Percentiles rank a stretch among this genome's conserved stretches.
These are phyloP conservation scores for Helicolenus hilgendorfi DNA, from an alignment of 2,797 vertebrate genomes.

Conservation along the genomic window DNA sequence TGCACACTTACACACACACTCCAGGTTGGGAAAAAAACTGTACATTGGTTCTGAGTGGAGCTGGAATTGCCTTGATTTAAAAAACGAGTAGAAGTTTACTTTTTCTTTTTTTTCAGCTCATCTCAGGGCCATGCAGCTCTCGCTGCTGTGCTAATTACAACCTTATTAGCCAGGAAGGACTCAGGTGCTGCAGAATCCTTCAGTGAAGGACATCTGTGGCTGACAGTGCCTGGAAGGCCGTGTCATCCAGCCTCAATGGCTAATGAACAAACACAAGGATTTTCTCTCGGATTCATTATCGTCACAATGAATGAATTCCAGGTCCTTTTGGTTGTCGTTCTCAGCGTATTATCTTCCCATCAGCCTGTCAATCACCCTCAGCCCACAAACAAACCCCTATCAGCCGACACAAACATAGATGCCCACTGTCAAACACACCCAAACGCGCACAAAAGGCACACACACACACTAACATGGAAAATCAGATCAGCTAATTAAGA, in stretches of 20 bases:
- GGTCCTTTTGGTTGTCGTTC: constrained; percentile 76
- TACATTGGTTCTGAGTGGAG: constrained; percentile 47
- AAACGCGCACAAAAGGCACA: constrained; percentile 37
- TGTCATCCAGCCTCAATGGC: constrained; percentile 83
- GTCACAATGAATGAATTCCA: constrained; percentile 83
- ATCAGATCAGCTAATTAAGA: constrained; percentile 89
- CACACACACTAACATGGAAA: constrained; percentile 64
- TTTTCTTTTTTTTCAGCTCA: constrained; percentile 39
- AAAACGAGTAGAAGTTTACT: constrained; percentile 70
- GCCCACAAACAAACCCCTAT: constrained; percentile 71
- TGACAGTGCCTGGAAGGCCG: constrained; percentile 86
- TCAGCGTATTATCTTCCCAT: constrained; percentile 84
- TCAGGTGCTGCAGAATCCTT: constrained; percentile 84
- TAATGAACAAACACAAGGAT: constrained; percentile 85
- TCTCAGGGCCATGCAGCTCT: constrained; percentile 73
- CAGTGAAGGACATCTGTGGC: constrained; percentile 85
- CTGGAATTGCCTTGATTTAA: constrained; percentile 68
- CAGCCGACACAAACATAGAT: constrained; percentile 55
- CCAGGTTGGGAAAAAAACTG: constrained; percentile 35
- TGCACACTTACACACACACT: background rate
- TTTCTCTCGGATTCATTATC: constrained; percentile 85
- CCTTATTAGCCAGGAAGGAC: constrained; percentile 83
- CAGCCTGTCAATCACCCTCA: constrained; percentile 79
- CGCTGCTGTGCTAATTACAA: constrained; percentile 84
- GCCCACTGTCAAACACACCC: constrained; percentile 33